A percentile compares a stretch with the other conserved stretches of the same genome.
Evolutionary conservation across 1,140 invertebrate genomes (phyloP).

Genomic region (Lasioglossum baleicum): DNA sequence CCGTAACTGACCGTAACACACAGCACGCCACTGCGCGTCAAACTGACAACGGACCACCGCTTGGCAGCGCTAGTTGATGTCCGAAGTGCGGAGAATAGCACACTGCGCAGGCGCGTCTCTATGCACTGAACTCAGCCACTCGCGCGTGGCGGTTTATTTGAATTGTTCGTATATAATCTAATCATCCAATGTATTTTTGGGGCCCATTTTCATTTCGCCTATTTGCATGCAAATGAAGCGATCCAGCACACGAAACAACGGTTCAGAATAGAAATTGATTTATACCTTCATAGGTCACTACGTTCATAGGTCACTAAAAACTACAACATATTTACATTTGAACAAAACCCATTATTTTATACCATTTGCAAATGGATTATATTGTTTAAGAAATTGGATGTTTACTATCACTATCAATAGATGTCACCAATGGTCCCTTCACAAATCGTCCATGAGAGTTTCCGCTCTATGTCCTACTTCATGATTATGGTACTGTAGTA

Average conservation of each 20-base stretch:
- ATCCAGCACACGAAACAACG: too few species aligned
- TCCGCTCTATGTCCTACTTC: not conserved
- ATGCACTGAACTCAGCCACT: not conserved
- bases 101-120: slow-evolving; percentile 9
- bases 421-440: not conserved
- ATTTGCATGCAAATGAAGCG: too few species aligned
- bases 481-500: not conserved
- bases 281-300: too few species aligned
- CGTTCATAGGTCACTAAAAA: too few species aligned
- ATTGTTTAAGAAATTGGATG: not conserved
- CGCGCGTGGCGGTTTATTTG: too few species aligned
- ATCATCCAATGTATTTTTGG: too few species aligned
- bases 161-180: too few species aligned
- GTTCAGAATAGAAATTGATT: too few species aligned
- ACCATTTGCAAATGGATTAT: too few species aligned
- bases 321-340: too few species aligned
- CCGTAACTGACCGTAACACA: slow-evolving; percentile 3
- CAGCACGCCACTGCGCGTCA: slow-evolving; percentile 60
- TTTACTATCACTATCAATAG: not conserved
- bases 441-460: not conserved
- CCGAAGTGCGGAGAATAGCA: not conserved
- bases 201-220: too few species aligned
- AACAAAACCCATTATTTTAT: too few species aligned
- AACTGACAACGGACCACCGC: slow-evolving; percentile 54
- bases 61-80: not conserved